Conservation (phyloP, 2,113 vertebrate species). For the human region DNA sequence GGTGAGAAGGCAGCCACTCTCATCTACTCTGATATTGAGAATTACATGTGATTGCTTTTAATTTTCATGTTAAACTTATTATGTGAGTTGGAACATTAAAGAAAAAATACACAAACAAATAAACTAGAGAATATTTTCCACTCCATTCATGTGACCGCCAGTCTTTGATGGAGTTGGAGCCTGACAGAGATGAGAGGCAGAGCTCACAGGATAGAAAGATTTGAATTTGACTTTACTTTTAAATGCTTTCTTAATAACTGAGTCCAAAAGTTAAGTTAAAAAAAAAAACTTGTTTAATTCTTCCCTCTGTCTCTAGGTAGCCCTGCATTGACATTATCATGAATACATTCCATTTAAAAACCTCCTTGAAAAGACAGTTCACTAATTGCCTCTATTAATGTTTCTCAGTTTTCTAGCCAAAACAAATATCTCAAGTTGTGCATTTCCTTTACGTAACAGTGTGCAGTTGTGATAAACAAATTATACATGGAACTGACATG, state of each 20-base stretch:
- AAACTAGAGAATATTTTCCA: neutral
- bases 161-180: neutral
- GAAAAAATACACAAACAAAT: neutral
- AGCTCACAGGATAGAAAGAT: neutral
- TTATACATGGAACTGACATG: neutral
- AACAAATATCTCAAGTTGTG: neutral
- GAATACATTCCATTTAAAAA: slow-evolving; percentile 7
- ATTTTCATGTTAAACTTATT: neutral
- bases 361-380: neutral
- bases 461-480: neutral
- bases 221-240: neutral
- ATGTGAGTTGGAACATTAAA: neutral
- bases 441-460: neutral
- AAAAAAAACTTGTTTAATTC: neutral
- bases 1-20: neutral
- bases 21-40: neutral
- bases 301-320: neutral
- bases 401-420: neutral
- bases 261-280: neutral
- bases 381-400: neutral
- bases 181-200: neutral
- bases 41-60: neutral
- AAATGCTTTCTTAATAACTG: slow-evolving; percentile 8
- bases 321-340: neutral
- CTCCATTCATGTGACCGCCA: neutral